These are phyloP conservation scores for Cariama cristata DNA, from an alignment of 2,113 vertebrate genomes.

Conservation along the genomic window DNA sequence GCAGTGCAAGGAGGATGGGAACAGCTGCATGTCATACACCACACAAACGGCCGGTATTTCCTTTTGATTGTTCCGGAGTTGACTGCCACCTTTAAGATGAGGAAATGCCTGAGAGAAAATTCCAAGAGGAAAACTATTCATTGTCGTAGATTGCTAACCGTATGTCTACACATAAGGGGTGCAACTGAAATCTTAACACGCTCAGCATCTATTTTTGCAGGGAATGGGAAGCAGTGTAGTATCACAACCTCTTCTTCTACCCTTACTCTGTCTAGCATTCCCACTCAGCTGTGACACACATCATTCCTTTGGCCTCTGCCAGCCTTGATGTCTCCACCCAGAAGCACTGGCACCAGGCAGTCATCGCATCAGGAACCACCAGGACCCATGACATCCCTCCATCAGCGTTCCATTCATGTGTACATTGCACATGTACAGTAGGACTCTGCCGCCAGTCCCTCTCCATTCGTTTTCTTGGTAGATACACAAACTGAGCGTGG, in stretches of 20 bases:
- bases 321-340: neutral
- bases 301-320: neutral
- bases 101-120: neutral
- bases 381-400: neutral
- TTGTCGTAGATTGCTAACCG: neutral
- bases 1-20: neutral
- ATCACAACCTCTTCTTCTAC: neutral
- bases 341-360: rapidly evolving
- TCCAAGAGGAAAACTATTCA: neutral
- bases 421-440: rapidly evolving
- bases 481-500: rapidly evolving
- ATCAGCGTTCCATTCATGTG: rapidly evolving
- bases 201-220: neutral
- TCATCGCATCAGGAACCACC: rapidly evolving
- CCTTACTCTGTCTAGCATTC: neutral
- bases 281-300: neutral
- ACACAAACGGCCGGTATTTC: neutral
- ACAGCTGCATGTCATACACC: neutral
- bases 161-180: neutral
- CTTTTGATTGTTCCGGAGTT: neutral
- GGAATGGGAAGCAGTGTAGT: neutral
- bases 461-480: rapidly evolving
- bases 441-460: neutral
- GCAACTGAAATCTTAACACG: neutral
- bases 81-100: neutral